A percentile compares a stretch with the other conserved stretches of the same genome.
Evolutionary conservation across 2,797 vertebrate species (phyloP).

Genomic region (Choloepus didactylus): DNA sequence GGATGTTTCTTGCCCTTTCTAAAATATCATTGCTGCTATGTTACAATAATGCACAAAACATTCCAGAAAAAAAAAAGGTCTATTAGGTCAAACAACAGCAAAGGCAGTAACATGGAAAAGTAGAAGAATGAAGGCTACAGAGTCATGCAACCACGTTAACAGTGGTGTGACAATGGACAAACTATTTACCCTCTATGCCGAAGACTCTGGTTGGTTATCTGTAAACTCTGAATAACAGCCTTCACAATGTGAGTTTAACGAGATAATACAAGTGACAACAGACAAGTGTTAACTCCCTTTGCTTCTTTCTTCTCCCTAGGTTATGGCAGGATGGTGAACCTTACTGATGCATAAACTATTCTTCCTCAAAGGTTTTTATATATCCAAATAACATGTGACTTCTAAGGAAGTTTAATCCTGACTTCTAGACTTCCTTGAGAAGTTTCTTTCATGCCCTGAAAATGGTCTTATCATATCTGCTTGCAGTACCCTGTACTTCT

Average conservation of each 20-base stretch:
- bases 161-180: not conserved
- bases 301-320: constrained; percentile 5
- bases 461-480: not conserved
- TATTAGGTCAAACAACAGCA: not conserved
- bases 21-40: not conserved
- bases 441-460: not conserved
- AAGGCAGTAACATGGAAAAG: not conserved
- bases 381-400: not conserved
- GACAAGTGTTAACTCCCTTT: not conserved
- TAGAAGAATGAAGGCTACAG: not conserved
- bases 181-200: not conserved
- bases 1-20: constrained; percentile 44
- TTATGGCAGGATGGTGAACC: not conserved
- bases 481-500: not conserved
- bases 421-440: not conserved
- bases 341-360: not conserved
- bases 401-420: not conserved
- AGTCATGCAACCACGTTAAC: not conserved
- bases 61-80: constrained; percentile 3
- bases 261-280: not conserved
- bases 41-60: not conserved
- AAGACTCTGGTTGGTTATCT: not conserved
- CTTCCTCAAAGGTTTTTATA: not conserved
- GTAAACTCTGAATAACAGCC: not conserved
- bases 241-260: not conserved